These are phyloP conservation scores for Oasisia sp. DNA, from an alignment of 2,888 invertebrate genomes.

Conservation along the genomic window DNA sequence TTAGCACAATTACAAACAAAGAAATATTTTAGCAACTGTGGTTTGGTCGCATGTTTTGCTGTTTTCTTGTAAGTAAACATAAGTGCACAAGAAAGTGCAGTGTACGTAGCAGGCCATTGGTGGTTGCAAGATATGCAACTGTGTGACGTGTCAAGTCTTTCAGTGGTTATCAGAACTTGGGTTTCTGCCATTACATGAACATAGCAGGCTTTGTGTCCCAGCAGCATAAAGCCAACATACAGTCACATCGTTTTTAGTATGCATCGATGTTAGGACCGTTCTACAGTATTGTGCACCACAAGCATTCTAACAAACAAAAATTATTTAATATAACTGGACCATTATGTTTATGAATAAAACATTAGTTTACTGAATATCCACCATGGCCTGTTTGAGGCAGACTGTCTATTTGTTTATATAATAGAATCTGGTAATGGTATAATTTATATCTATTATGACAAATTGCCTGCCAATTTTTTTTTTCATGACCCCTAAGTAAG, in stretches of 20 bases:
- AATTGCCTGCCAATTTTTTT: too few relatives aligned
- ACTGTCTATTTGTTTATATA: too few relatives aligned
- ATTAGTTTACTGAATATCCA: too few relatives aligned
- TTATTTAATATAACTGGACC: neutral
- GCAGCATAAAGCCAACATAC: neutral
- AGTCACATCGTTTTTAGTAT: neutral
- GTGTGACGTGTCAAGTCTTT: neutral
- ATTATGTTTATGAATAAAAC: too few relatives aligned
- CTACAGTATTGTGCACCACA: neutral
- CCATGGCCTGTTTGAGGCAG: too few relatives aligned
- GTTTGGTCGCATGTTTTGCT: neutral
- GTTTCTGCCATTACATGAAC: neutral
- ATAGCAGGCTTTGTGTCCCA: neutral
- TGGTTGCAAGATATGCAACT: neutral
- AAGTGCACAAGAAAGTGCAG: neutral
- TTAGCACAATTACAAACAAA: neutral
- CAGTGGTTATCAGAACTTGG: neutral
- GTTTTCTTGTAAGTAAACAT: neutral
- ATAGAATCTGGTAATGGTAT: too few relatives aligned
- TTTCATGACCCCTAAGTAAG: too few relatives aligned
- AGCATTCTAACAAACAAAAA: neutral
- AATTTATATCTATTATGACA: too few relatives aligned
- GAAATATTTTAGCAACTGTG: neutral
- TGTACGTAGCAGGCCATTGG: neutral
- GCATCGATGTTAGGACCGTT: neutral